phyloP scores from a whole-genome alignment of 1,140 invertebrate species.

The honey bee (Apis mellifera) region Amel_HAv3.1 CM009934.2:3905501-3906000 shows the following conservation, averaged over 20 bases:
- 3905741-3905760: background rate
- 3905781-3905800: background rate
- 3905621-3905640: constrained; percentile 38
- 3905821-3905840: background rate
- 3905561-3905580: constrained; percentile 30
- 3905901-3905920: constrained; percentile 10
- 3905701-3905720: background rate
- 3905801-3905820: no score
- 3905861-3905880: no score
- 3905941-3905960: constrained; percentile 33
- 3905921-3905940: background rate
- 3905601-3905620: constrained; percentile 39
- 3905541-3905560: background rate
- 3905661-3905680: constrained; percentile 60
- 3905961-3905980: constrained; percentile 32
- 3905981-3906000: constrained; percentile 37
- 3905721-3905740: constrained; percentile 4
- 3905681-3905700: constrained; percentile 30
- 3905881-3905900: no score
- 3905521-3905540: constrained; percentile 15
- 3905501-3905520: no score
- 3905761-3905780: constrained; percentile 9
- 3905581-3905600: constrained; percentile 46
- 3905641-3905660: constrained; percentile 21
- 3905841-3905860: no score